Evolutionary conservation across 2,797 vertebrate genomes (phyloP), one percentile per base, ranked within the genome.

Genomic region (Champsocephalus gunnari): DNA sequence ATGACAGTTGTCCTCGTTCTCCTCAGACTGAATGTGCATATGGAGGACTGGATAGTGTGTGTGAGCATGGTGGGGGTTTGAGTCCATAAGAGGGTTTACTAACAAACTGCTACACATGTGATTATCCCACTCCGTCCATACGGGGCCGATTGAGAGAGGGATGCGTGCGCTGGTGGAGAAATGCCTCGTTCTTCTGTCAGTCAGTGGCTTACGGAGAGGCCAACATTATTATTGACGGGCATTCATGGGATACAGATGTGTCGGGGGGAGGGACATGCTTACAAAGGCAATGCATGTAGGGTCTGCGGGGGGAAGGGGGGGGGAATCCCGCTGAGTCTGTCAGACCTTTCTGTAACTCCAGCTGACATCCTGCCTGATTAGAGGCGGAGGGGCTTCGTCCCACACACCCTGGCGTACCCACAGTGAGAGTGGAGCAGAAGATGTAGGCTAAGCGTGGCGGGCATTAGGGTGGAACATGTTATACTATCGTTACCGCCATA

Each of bases 311-410:
- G 24, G 64, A 54, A 34, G 64, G 73, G 77, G 81, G 74, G 73
- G 77, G 81, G 74, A 68, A 67, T 75, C 83, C 86, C 83, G 54
- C 87, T 80, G 80, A 77, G 73, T 85, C 89, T 90, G 87, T 87
- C 81, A 73, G 65, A 86, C 79, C 81, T 56, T 66, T 74, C 59
- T 61, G 60, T 74, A 61, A 80, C 65, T 78, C 66, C 75, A 65
- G 66, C 75, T 85, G 85, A 76, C 80, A 45, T 71, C 60, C 75
- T 63, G 62, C 57, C 62, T 48, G 67, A 63, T 66, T 28, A 63
- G 78, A 81, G 45, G 21, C 41, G 8, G 38, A 67, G 14, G 14
- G 56, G 6, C 1, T 53, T n/a, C 62, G 1, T 50, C 7, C 34
- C 43, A 69, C 61, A 58, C 38, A 16, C 60, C 55, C 44, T 56